phyloP scores from a whole-genome alignment of 64 coral and sea anemone genomes.

The Stylophora pistillata region DNA sequence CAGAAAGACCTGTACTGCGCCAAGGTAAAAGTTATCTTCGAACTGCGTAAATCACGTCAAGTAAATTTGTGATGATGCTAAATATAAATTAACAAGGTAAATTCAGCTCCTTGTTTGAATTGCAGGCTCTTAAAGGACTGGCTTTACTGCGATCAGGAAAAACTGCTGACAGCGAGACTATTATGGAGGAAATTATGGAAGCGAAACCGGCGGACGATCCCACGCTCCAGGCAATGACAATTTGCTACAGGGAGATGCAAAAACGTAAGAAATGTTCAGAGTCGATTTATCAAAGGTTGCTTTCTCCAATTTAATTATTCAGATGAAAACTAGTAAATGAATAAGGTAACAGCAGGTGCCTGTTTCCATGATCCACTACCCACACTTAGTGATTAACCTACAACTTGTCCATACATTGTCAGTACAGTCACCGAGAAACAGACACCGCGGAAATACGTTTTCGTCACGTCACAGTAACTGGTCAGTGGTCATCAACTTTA shows the following conservation, averaged over 20 bases:
- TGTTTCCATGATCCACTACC: no score
- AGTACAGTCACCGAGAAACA: no score
- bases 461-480: no score
- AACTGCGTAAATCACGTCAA: not conserved
- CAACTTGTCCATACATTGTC: no score
- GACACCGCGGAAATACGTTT: no score
- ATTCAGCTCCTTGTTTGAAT: not conserved
- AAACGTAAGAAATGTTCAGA: conserved; percentile 65
- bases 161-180: conserved; percentile 53
- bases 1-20: conserved; percentile 98
- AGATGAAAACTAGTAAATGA: no score
- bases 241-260: conserved; percentile 98
- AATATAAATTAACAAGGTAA: not conserved
- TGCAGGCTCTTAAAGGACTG: conserved; percentile 84
- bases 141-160: conserved; percentile 84
- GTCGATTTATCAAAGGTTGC: not conserved
- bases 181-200: conserved; percentile 79
- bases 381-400: no score
- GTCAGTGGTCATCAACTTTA: no score
- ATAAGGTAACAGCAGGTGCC: no score
- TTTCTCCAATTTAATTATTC: no score
- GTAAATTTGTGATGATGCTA: not conserved
- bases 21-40: conserved; percentile 59
- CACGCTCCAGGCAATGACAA: conserved; percentile 98
- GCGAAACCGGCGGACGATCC: conserved; percentile 78